Conservation (phyloP, 2,113 vertebrate species). For the Dipodomys stephensi region DNA sequence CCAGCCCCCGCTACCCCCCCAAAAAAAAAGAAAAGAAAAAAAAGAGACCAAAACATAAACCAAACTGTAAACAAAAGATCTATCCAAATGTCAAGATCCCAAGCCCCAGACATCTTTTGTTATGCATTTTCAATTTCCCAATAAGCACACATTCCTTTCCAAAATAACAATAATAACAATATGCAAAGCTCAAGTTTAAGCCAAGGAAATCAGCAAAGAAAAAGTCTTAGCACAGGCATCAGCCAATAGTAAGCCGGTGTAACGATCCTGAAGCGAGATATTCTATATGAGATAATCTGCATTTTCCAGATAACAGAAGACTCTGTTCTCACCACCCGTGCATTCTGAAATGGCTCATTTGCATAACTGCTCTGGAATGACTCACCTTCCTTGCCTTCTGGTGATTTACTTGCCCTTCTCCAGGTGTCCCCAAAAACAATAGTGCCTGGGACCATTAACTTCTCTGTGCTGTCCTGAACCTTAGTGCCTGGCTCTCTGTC, state of each 20-base stretch:
- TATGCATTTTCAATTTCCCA: background rate
- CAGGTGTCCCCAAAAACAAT: background rate
- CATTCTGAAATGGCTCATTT: background rate
- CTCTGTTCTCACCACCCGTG: background rate
- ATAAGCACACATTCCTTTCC: background rate
- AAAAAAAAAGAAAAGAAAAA: background rate
- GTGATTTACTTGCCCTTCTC: background rate
- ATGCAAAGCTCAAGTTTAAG: background rate
- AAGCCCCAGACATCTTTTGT: background rate
- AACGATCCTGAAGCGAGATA: rapidly evolving
- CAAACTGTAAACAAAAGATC: background rate
- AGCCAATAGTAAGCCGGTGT: background rate
- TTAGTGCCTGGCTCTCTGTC: background rate
- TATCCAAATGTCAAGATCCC: background rate
- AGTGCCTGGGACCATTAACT: background rate
- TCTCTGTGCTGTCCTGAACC: background rate
- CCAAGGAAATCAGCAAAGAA: too few species aligned
- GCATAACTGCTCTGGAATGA: background rate
- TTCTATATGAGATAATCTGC: background rate
- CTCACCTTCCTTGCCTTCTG: background rate
- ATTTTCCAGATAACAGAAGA: background rate
- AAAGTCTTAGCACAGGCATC: background rate
- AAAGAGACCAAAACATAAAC: background rate
- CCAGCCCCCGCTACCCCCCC: too few species aligned
- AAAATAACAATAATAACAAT: background rate